phyloP scores from a whole-genome alignment of 2,113 vertebrate species.

The Lamprotornis superbus region DNA sequence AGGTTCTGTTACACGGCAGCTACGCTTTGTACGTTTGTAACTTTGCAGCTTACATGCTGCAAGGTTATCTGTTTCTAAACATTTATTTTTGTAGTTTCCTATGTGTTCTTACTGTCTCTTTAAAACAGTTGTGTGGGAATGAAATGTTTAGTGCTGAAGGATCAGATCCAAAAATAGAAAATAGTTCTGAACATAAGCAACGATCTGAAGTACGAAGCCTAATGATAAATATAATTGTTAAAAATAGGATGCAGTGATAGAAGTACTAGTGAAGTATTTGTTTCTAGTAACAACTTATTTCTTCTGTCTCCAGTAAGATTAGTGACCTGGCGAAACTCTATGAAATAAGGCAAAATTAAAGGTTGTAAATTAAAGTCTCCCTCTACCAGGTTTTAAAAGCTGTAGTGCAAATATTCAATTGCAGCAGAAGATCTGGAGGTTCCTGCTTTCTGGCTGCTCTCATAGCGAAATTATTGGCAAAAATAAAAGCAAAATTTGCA shows the following conservation, averaged over 20 bases:
- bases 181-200: constrained; percentile 30
- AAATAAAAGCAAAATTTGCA: neutral
- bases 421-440: neutral
- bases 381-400: neutral
- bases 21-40: neutral
- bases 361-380: neutral
- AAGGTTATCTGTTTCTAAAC: neutral
- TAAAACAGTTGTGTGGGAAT: constrained; percentile 56
- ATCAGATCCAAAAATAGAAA: constrained; percentile 60
- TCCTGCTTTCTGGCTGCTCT: neutral
- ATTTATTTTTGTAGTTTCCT: neutral
- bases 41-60: neutral
- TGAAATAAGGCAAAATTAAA: neutral
- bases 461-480: neutral
- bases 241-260: constrained; percentile 27
- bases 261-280: neutral
- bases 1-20: neutral
- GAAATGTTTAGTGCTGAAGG: constrained; percentile 33
- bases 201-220: constrained; percentile 14
- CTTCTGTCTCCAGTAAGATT: neutral
- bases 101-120: neutral
- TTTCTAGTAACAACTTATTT: neutral
- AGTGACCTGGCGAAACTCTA: neutral
- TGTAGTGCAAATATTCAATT: neutral
- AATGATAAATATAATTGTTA: constrained; percentile 14